Conservation (phyloP, 2,888 invertebrate species). For the Argynnis bischoffii region DNA sequence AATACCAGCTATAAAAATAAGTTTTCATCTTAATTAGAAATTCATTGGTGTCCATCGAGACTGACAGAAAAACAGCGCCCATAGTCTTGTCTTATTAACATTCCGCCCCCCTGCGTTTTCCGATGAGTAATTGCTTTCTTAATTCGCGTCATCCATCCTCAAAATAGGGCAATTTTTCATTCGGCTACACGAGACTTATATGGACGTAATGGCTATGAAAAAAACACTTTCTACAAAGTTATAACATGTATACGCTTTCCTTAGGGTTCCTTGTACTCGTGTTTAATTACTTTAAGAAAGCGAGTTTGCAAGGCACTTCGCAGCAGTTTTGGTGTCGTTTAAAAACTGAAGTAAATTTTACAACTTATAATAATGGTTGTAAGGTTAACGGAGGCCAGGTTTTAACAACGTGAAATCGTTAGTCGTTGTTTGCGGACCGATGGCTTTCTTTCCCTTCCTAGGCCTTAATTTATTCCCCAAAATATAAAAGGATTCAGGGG, state of each 20-base stretch:
- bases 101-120: slow-evolving; percentile 75
- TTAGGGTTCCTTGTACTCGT: slow-evolving; percentile 25
- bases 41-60: slow-evolving; percentile 65
- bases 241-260: slow-evolving; percentile 23
- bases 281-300: slow-evolving; percentile 39
- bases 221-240: slow-evolving; percentile 43
- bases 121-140: slow-evolving; percentile 83
- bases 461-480: slow-evolving; percentile 77
- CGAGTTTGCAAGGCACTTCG: slow-evolving; percentile 17
- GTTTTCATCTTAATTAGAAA: slow-evolving; percentile 67
- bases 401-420: slow-evolving; percentile 67
- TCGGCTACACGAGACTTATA: slow-evolving; percentile 57
- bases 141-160: slow-evolving; percentile 82
- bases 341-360: slow-evolving; percentile 44
- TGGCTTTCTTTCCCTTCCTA: slow-evolving; percentile 65
- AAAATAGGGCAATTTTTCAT: slow-evolving; percentile 81
- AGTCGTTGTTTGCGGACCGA: slow-evolving; percentile 65
- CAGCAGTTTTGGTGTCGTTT: slow-evolving; percentile 37
- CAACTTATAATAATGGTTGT: slow-evolving; percentile 49
- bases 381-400: slow-evolving; percentile 51
- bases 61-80: slow-evolving; percentile 74
- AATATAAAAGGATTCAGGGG: slow-evolving; percentile 81
- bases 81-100: slow-evolving; percentile 78
- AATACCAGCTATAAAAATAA: slow-evolving; percentile 17
- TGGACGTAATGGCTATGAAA: slow-evolving; percentile 56